These are phyloP conservation scores for Hyles euphorbiae DNA, from an alignment of 1,140 invertebrate genomes.

Conservation along the genomic window DNA sequence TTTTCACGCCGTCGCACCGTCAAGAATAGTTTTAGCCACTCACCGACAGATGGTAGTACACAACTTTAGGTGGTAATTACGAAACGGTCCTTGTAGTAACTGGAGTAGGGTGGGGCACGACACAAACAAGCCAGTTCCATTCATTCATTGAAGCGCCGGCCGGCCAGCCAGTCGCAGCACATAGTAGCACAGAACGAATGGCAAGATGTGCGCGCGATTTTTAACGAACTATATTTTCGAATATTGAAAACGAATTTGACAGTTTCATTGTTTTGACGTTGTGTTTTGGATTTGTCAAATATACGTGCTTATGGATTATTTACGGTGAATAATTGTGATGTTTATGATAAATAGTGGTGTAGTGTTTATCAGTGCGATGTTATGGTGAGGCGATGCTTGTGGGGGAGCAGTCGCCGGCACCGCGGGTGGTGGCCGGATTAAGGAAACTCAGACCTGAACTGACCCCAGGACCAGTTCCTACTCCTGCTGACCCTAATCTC, in stretches of 20 bases:
- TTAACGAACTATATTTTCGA: slow-evolving; percentile 61
- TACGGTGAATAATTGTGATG: slow-evolving; percentile 25
- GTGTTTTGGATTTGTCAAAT: slow-evolving; percentile 15
- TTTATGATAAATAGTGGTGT: slow-evolving; percentile 34
- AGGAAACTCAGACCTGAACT: slow-evolving; percentile 64
- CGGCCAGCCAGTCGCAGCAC: slow-evolving; percentile 32
- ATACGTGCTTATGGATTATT: slow-evolving; percentile 18
- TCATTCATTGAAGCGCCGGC: slow-evolving; percentile 60
- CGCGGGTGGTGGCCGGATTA: slow-evolving; percentile 69
- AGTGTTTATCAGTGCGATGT: slow-evolving; percentile 57
- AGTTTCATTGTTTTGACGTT: slow-evolving; percentile 37
- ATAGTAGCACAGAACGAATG: slow-evolving; percentile 21
- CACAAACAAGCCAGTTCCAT: slow-evolving; percentile 44
- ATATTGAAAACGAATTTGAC: slow-evolving; percentile 58
- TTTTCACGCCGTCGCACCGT: background rate
- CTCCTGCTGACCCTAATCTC: slow-evolving; percentile 59
- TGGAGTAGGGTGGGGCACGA: slow-evolving; percentile 41
- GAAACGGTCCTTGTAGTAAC: slow-evolving; percentile 34
- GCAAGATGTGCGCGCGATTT: slow-evolving; percentile 47
- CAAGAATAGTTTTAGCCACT: slow-evolving; percentile 2
- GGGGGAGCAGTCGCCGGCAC: slow-evolving; percentile 67
- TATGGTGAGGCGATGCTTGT: slow-evolving; percentile 67
- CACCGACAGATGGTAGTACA: slow-evolving; percentile 14
- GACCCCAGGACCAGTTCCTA: slow-evolving; percentile 60
- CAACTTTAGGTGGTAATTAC: slow-evolving; percentile 7